Conservation (phyloP, 2,113 vertebrate genomes). For the Oncorhynchus tshawytscha region DNA sequence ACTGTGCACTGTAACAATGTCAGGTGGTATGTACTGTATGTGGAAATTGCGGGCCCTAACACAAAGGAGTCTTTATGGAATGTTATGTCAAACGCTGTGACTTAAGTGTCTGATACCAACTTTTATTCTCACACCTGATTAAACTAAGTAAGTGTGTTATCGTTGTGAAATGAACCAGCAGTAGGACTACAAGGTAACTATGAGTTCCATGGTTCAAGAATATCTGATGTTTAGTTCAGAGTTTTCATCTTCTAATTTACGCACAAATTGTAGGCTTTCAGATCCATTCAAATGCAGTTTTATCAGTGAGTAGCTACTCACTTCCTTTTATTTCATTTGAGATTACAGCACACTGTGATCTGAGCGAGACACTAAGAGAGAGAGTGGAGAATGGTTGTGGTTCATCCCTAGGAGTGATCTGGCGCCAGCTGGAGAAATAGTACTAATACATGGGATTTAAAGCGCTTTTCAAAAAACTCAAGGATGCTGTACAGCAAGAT, state of each 20-base stretch:
- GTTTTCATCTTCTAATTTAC: constrained; percentile 1
- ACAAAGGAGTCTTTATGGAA: too few relatives aligned
- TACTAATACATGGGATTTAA: too few relatives aligned
- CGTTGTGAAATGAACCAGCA: background rate
- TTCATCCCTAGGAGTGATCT: constrained; percentile 39
- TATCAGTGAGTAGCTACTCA: constrained; percentile 31
- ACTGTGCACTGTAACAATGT: too few relatives aligned
- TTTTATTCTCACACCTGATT: too few relatives aligned
- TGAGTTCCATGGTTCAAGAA: background rate
- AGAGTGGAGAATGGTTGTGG: constrained; percentile 35
- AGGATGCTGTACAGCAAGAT: too few relatives aligned
- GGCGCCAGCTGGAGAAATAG: constrained; percentile 32
- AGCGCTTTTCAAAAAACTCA: too few relatives aligned
- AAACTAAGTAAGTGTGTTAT: background rate
- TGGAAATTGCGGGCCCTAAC: too few relatives aligned
- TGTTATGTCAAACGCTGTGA: too few relatives aligned
- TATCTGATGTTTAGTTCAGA: constrained; percentile 15
- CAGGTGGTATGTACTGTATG: too few relatives aligned
- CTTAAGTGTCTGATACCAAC: too few relatives aligned
- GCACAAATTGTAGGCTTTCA: constrained; percentile 18
- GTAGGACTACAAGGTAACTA: constrained; percentile 13
- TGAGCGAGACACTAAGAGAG: constrained; percentile 16
- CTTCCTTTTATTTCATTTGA: constrained; percentile 34
- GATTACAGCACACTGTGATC: constrained; percentile 37
- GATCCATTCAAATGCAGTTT: constrained; percentile 32